A percentile compares a stretch with the other conserved stretches of the same genome.
These are phyloP conservation scores for Melipona quadrifasciata DNA, from an alignment of 1,140 invertebrate genomes.

Conservation along the genomic window DNA sequence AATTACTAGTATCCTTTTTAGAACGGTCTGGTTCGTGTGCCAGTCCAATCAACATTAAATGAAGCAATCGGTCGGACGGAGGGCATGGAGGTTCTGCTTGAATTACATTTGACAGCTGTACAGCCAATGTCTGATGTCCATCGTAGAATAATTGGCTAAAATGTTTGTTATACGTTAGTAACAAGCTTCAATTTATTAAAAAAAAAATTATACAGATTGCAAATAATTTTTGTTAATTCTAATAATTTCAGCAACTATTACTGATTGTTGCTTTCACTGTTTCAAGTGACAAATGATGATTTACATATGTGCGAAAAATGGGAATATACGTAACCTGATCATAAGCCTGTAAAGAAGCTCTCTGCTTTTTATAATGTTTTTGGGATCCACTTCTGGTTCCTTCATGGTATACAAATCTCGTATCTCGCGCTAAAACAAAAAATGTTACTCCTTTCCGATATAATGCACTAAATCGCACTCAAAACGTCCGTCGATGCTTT, in stretches of 20 bases:
- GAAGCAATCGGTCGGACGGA: slow-evolving; percentile 95
- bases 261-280: neutral
- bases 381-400: slow-evolving; percentile 85
- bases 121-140: slow-evolving; percentile 95
- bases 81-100: slow-evolving; percentile 96
- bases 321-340: slow-evolving; percentile 86
- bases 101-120: slow-evolving; percentile 89
- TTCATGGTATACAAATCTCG: slow-evolving; percentile 77
- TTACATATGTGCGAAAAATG: neutral
- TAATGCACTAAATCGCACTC: slow-evolving; percentile 13
- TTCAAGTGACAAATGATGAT: neutral
- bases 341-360: slow-evolving; percentile 93
- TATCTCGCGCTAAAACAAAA: slow-evolving; percentile 57
- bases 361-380: slow-evolving; percentile 90
- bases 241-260: neutral
- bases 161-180: slow-evolving; percentile 56
- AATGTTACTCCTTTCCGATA: slow-evolving; percentile 55
- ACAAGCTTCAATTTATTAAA: neutral
- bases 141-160: slow-evolving; percentile 95
- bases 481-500: slow-evolving; percentile 43
- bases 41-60: slow-evolving; percentile 92
- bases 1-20: slow-evolving; percentile 82
- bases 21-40: slow-evolving; percentile 90
- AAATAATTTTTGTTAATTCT: neutral
- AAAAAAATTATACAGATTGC: neutral